Evolutionary conservation across 2,888 invertebrate species (phyloP), one percentile per base, ranked within the genome.

Genomic region (Cephus pulcher): DNA sequence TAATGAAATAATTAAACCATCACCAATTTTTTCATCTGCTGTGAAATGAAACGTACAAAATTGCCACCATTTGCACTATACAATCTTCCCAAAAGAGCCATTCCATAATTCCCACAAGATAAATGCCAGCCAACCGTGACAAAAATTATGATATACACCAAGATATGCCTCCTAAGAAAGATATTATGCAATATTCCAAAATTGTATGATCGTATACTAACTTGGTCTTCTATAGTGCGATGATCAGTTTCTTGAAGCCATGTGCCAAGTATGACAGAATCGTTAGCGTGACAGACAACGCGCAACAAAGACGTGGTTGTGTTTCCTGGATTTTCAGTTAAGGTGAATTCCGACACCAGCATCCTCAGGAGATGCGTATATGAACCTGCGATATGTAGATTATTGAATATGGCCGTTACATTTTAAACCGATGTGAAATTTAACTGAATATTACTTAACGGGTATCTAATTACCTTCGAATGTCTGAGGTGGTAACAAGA

Each of bases 191-290:
- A 1, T 56, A 56, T 56, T 23, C 23, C 9, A 56, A 56, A 56
- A 56, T 56, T 23, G 23, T 23, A 23, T 56, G 12, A 33, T 69
- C 68, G 74, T 35, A 56, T 69, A 88, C 89, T 86, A 92, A 98
- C 98, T 95, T 99, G 99, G 93, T 99, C 98, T 92, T 99, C 99
- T 84, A 99, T 98, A 74, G 96, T 96, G 81, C 97, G 96, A 91
- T 99, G 98, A 91, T 99, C 98, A 0, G 98, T 98, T 90, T 99
- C 98, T 90, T 98, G 97, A 70, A 98, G 94, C 97, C 98, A 98
- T 75, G 98, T 97, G 15, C 98, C 98, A 68, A 99, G 93, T 78
- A 99, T 95, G 71, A 98, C 97, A 0, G 98, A 97, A 91, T 97
- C 97, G 88, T 97, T 97, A 11, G 96, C 95, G 89, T 97, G 97